Percentiles rank a stretch among this genome's conserved stretches.
phyloP scores from a whole-genome alignment of 1,140 invertebrate genomes.

The Aporrectodea caliginosa region DNA sequence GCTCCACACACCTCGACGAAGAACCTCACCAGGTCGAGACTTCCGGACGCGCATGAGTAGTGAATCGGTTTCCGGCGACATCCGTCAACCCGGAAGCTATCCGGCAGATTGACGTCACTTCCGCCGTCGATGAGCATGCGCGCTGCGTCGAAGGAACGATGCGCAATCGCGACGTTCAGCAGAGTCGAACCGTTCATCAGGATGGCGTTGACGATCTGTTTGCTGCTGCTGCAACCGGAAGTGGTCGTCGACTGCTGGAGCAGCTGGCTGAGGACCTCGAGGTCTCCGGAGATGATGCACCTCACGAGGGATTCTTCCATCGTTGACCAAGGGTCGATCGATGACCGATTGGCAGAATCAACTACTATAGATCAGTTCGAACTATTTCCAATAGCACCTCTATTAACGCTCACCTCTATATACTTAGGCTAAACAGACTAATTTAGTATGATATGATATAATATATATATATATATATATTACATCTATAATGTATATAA shows the following conservation, averaged over 20 bases:
- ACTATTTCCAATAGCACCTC: no score
- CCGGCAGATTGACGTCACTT: neutral
- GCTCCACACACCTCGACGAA: neutral
- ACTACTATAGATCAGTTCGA: no score
- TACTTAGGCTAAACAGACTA: no score
- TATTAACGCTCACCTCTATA: no score
- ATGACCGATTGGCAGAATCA: no score
- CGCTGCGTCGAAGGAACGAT: neutral
- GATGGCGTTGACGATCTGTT: neutral
- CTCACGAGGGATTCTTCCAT: neutral
- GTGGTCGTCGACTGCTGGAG: neutral
- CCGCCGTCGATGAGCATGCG: slow-evolving; percentile 7
- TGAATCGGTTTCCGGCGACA: neutral
- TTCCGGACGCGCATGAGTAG: neutral
- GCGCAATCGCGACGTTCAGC: slow-evolving; percentile 8
- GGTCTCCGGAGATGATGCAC: neutral
- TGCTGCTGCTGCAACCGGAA: neutral
- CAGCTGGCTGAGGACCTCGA: neutral
- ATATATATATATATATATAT: no score
- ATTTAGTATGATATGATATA: no score
- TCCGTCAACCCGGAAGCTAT: neutral
- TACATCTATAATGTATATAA: no score
- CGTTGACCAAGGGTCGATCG: no score
- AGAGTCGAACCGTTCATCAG: neutral
- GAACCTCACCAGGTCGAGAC: slow-evolving; percentile 11